Base-by-base conservation (phyloP, 2,888 invertebrate genomes). In the Coleophora flavipennella region DNA sequence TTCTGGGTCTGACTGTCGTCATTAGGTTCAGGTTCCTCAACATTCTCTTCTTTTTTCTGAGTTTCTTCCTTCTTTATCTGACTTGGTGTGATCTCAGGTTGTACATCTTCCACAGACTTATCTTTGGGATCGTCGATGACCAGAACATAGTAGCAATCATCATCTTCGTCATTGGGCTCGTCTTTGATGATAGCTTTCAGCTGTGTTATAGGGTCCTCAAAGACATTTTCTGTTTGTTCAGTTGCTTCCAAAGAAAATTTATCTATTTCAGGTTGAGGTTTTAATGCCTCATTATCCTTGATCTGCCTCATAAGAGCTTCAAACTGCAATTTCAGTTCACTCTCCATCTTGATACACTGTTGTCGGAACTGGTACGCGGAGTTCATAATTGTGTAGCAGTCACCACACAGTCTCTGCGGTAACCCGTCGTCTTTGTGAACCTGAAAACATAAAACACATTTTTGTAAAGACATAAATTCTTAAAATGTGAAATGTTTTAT, bases 91-190 rank as follows among this genome's bases (percentile, higher is more conserved):
- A n/a, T n/a, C n/a, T 20, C 20, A 20, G 20, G 20, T 20, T 20
- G 3, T 6, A 20, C 6, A 4, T 3, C 20, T 20, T 51, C 44
- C 14, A 39, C 32, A 33, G 47, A 32, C 40, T 44, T 45, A 11
- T 55, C 50, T 44, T 71, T 65, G 4, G 67, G 64, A 37, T 80
- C 74, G 53, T 84, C 76, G 43, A 85, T 80, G 2, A 85, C 83
- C 13, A 85, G 63, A 2, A 85, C 83, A 53, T 84, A 84, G 41
- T 83, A 85, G 36, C 55, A 78, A 49, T 85, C 84, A 61, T 85
- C 85, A 50, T 84, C 84, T 52, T 69, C 74, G 34, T 84, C 84
- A 27, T 50, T 59, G 1, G 79, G 79, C 52, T 84, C 84, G 33
- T 59, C 49, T 52, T 83, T 84, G 7, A 84, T 79, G 3, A 79